phyloP scores from a whole-genome alignment of 2,113 vertebrate genomes.

The Gambusia holbrooki region DNA sequence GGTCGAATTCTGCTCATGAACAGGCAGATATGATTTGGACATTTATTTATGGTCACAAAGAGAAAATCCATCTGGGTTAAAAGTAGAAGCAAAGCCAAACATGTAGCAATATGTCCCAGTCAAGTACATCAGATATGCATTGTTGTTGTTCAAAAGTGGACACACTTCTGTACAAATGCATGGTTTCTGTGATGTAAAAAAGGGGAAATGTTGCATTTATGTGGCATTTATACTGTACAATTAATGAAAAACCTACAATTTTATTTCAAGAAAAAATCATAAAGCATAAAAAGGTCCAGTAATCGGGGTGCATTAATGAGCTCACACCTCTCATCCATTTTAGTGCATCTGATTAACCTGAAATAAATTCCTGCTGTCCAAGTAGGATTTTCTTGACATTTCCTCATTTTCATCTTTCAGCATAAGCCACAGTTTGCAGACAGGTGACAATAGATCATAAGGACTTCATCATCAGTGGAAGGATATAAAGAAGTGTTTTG shows the following conservation, averaged over 20 bases:
- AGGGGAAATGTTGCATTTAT: not conserved
- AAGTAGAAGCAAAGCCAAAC: not conserved
- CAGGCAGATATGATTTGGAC: slow-evolving; percentile 35
- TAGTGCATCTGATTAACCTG: not conserved
- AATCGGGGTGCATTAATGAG: not conserved
- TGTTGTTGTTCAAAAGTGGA: not conserved
- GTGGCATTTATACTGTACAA: not conserved
- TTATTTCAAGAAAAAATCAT: not conserved
- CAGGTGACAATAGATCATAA: not conserved
- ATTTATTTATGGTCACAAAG: slow-evolving; percentile 49
- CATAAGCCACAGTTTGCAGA: not conserved
- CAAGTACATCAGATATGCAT: not conserved
- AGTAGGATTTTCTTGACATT: not conserved
- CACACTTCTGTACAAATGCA: not conserved
- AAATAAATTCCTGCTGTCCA: not conserved
- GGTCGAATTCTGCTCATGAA: slow-evolving; percentile 51
- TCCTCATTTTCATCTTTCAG: not conserved
- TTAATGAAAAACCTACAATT: not conserved
- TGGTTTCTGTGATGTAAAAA: not conserved
- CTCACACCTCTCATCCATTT: not conserved
- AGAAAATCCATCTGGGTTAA: slow-evolving; percentile 17
- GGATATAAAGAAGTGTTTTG: not conserved
- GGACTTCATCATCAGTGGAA: not conserved
- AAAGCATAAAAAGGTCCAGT: not conserved
- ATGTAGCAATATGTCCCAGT: not conserved